Evolutionary conservation across 2,113 vertebrate species (phyloP).

Genomic region (Camarhynchus parvulus): DNA sequence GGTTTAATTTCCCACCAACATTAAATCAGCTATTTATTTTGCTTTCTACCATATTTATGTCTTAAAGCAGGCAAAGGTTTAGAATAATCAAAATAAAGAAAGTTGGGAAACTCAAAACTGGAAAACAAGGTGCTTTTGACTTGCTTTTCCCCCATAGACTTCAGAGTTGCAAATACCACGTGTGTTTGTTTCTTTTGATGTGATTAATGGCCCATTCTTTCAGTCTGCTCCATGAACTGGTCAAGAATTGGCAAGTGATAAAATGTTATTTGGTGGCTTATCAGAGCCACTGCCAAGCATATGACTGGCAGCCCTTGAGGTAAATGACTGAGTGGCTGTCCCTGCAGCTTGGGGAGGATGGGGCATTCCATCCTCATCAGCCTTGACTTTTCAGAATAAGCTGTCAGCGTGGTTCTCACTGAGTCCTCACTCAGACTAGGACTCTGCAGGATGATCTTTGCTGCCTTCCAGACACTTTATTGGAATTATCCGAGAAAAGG

Average conservation of each 20-base stretch:
- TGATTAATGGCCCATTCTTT: neutral
- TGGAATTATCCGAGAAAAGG: neutral
- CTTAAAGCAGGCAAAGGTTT: neutral
- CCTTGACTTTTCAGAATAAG: neutral
- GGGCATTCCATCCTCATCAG: neutral
- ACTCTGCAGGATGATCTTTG: neutral
- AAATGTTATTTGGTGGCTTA: neutral
- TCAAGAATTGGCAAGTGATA: neutral
- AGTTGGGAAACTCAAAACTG: neutral
- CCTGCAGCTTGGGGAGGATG: neutral
- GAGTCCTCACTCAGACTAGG: fast-evolving
- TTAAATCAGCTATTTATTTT: neutral
- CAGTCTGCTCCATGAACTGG: neutral
- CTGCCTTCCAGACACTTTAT: neutral
- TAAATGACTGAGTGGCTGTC: neutral
- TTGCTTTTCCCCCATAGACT: neutral
- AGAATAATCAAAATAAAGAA: neutral
- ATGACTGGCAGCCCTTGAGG: neutral
- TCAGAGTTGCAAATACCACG: neutral
- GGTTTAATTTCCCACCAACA: neutral
- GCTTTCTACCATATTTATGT: neutral
- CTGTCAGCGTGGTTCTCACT: fast-evolving
- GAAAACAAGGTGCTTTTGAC: neutral
- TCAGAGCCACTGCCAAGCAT: neutral
- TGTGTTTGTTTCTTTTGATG: neutral